phyloP scores from a whole-genome alignment of 2,888 invertebrate genomes.

The Cristatella mucedo region DNA sequence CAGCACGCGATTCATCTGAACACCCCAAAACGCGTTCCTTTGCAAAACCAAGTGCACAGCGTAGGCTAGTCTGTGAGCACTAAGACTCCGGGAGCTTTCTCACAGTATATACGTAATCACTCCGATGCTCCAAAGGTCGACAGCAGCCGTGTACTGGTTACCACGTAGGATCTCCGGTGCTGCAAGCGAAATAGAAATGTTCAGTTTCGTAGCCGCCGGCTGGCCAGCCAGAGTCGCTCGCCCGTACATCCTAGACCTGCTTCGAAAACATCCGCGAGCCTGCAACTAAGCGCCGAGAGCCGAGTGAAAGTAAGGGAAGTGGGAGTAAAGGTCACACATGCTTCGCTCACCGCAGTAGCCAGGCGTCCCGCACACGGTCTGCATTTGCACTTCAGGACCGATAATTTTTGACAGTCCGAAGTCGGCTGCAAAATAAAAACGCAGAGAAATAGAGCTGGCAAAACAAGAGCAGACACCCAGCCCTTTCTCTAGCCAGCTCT shows the following conservation, averaged over 20 bases:
- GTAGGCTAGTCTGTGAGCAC: neutral
- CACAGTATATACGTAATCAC: constrained; percentile 36
- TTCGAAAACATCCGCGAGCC: too few relatives aligned
- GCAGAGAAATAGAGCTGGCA: too few relatives aligned
- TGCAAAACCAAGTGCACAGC: neutral
- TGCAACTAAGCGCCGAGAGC: too few relatives aligned
- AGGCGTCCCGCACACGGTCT: constrained; percentile 41
- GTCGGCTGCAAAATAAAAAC: constrained; percentile 41
- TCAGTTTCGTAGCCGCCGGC: too few relatives aligned
- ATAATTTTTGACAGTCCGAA: constrained; percentile 42
- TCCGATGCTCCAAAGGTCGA: constrained; percentile 36
- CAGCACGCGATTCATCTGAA: too few relatives aligned
- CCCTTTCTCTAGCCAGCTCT: too few relatives aligned
- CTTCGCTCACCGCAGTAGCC: constrained; percentile 40
- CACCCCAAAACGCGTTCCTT: neutral
- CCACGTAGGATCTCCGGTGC: constrained; percentile 34
- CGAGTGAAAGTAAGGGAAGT: too few relatives aligned
- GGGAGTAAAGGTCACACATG: too few relatives aligned
- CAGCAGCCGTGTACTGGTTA: constrained; percentile 18
- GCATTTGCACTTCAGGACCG: constrained; percentile 32
- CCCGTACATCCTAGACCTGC: too few relatives aligned
- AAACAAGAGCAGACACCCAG: too few relatives aligned
- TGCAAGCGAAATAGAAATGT: too few relatives aligned
- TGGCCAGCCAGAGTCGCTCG: too few relatives aligned
- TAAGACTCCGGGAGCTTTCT: constrained; percentile 13